Evolutionary conservation across 2,888 invertebrate genomes (phyloP).

Genomic region (Chironomus tentans): DNA sequence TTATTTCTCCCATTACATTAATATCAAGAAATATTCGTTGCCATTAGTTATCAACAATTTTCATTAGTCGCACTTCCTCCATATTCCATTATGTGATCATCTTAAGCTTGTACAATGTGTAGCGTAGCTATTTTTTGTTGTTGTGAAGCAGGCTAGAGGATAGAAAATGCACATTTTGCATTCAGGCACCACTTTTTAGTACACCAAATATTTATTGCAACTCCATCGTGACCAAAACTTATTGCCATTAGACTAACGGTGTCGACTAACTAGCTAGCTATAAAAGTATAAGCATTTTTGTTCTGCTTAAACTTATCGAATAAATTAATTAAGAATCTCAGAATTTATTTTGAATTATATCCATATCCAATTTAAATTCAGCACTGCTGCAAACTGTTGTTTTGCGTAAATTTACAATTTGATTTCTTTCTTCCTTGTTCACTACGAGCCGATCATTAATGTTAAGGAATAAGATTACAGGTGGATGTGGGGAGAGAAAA

Average conservation of each 20-base stretch:
- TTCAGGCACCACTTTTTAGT: not conserved
- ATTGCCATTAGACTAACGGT: not conserved
- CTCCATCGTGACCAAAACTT: constrained; percentile 1
- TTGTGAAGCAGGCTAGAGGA: too few relatives aligned
- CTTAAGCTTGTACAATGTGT: too few relatives aligned
- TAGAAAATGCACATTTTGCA: too few relatives aligned
- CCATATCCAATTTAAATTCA: not conserved
- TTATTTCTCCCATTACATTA: constrained; percentile 13
- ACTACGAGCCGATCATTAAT: not conserved
- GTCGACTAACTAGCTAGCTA: too few relatives aligned
- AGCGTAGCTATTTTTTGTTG: too few relatives aligned
- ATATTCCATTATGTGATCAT: not conserved
- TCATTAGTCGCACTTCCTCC: constrained; percentile 14
- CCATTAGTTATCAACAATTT: constrained; percentile 22
- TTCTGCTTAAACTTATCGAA: not conserved
- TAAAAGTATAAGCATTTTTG: not conserved
- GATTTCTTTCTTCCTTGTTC: too few relatives aligned
- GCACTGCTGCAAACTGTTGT: not conserved
- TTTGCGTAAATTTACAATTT: too few relatives aligned
- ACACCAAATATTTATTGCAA: constrained; percentile 14
- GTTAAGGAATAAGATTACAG: not conserved
- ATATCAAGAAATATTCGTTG: not conserved
- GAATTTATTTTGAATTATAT: not conserved
- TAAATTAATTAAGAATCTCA: too few relatives aligned
- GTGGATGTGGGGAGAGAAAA: not conserved